These are phyloP conservation scores for Terrapene triunguis DNA, from an alignment of 2,113 vertebrate species.

Conservation along the genomic window DNA sequence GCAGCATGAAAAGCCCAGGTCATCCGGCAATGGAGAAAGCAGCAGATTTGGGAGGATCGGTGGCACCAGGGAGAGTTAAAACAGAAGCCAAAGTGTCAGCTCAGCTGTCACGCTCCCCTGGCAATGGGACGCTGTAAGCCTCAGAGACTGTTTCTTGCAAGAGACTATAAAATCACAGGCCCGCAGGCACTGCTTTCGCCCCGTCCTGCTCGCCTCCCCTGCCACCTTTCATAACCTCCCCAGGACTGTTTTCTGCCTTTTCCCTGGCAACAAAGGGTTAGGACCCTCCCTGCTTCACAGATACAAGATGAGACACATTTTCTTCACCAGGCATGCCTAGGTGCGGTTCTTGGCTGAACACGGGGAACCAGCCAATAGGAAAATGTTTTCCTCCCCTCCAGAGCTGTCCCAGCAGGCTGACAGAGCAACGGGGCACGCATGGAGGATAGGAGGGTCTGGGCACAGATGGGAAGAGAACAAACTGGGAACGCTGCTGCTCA, in stretches of 20 bases:
- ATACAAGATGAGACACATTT: not conserved
- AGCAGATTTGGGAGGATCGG: not conserved
- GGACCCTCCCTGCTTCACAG: not conserved
- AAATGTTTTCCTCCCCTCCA: not conserved
- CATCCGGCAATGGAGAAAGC: not conserved
- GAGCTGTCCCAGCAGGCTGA: not conserved
- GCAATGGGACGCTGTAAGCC: not conserved
- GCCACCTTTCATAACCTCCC: not conserved
- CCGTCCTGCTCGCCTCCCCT: not conserved
- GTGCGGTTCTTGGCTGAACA: not conserved
- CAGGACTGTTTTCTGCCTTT: not conserved
- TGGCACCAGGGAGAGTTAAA: not conserved
- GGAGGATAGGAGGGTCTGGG: not conserved
- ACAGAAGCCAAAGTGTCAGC: not conserved
- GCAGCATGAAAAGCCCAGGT: not conserved
- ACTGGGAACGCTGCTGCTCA: not conserved
- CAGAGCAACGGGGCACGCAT: not conserved
- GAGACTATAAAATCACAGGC: not conserved
- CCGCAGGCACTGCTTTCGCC: accelerated
- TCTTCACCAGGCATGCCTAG: accelerated
- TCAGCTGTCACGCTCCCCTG: not conserved
- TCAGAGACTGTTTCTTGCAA: not conserved
- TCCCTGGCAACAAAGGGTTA: not conserved
- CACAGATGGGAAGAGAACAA: not conserved
- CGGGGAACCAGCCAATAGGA: accelerated